Base-by-base conservation (phyloP, 2,113 vertebrate species). In the Leucosticte australis region DNA sequence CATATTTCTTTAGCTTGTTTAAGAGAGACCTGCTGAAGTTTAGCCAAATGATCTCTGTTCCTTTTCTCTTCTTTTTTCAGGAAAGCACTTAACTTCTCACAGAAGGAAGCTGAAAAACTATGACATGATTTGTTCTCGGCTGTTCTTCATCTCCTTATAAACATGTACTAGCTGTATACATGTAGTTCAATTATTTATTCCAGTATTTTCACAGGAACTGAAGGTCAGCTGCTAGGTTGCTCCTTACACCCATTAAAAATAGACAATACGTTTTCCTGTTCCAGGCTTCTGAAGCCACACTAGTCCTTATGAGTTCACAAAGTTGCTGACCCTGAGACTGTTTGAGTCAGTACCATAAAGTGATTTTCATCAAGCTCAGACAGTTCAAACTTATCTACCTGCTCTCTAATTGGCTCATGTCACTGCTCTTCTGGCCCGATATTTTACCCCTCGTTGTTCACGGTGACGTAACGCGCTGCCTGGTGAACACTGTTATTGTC, bases 111-210 rank as follows among this genome's bases (percentile, higher is more conserved):
- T 64, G 83, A 90, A 89, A 44, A 90, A 64, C 82, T 70, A 28
- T 23, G 52, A 60, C 69, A 84, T 78, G 65, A 94, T 91, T 95
- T 92, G 60, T 87, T 96, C 89, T 91, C 0, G 0, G 33, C 57
- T 83, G 31, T 49, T 94, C 71, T 89, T 89, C 62, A 78, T 94
- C 68, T 96, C 69, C 80, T 87, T 81, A 89, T 89, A 81, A 97
- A 68, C 73, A 81, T 15, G 42, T 93, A 84, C 60, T 64, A 56
- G 80, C 49, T 89, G 76, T 89, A 91, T 60, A 82, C 60, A 84
- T 87, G 89, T 47, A 75, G 33, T 91, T 96, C 83, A 94, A 91
- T 93, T 92, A 96, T 96, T 97, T 97, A 97, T 94, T 94, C 89
- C 60, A 52, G 64, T 84, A 89, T 94, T 92, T 94, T 93, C 86